Evolutionary conservation across 2,888 invertebrate genomes (phyloP).

Genomic region (Drosophila lacicola): DNA sequence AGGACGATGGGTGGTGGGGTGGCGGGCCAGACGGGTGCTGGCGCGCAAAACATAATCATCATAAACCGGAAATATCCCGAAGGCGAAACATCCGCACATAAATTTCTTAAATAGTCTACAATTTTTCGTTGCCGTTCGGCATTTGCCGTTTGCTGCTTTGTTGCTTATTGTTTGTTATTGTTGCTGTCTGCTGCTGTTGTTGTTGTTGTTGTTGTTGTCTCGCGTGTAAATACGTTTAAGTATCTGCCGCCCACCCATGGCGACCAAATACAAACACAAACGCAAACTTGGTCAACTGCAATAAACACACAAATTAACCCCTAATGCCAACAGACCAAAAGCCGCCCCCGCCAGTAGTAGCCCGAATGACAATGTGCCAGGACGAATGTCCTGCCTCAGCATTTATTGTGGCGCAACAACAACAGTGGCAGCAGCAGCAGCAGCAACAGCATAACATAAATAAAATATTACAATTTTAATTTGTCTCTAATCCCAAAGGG

Average conservation of each 20-base stretch:
- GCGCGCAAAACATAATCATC: slow-evolving; percentile 79
- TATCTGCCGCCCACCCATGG: slow-evolving; percentile 57
- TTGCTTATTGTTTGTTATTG: slow-evolving; percentile 38
- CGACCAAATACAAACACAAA: slow-evolving; percentile 44
- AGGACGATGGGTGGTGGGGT: not conserved
- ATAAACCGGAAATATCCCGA: slow-evolving; percentile 82
- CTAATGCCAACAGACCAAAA: slow-evolving; percentile 64
- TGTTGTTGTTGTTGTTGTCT: slow-evolving; percentile 44
- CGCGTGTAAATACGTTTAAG: slow-evolving; percentile 77
- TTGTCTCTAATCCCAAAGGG: slow-evolving; percentile 77
- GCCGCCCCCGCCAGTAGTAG: not conserved
- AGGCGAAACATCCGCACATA: slow-evolving; percentile 81
- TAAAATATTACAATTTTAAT: slow-evolving; percentile 81
- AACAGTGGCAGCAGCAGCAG: slow-evolving; percentile 15
- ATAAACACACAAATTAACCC: slow-evolving; percentile 81
- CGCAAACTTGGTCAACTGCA: slow-evolving; percentile 76
- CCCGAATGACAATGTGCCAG: slow-evolving; percentile 50
- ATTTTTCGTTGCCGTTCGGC: slow-evolving; percentile 73
- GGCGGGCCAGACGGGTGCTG: slow-evolving; percentile 27
- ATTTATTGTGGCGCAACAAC: slow-evolving; percentile 31
- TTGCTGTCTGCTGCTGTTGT: slow-evolving; percentile 30
- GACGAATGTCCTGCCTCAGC: slow-evolving; percentile 49
- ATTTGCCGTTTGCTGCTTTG: slow-evolving; percentile 50
- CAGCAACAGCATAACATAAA: slow-evolving; percentile 63
- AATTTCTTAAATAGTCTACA: slow-evolving; percentile 81